phyloP scores from a whole-genome alignment of 1,140 invertebrate genomes.

The Ephestia elutella region DNA sequence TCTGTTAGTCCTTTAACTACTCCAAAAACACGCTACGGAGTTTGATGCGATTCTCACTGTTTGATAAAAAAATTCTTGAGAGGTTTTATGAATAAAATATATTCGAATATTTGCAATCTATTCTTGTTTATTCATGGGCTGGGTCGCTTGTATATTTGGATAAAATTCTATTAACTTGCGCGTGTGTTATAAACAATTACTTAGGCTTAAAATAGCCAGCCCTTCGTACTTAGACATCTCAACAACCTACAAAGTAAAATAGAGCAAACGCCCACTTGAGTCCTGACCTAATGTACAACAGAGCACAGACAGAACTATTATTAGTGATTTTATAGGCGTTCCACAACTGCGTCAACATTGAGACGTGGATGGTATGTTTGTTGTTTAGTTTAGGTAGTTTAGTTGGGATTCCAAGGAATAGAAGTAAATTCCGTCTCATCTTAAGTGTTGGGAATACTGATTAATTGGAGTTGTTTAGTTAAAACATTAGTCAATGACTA shows the following conservation, averaged over 20 bases:
- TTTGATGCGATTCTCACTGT: too few species aligned
- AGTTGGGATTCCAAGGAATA: neutral
- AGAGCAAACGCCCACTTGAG: slow-evolving; percentile 3
- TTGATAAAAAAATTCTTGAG: too few species aligned
- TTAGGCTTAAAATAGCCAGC: neutral
- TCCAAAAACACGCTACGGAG: too few species aligned
- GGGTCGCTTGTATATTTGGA: too few species aligned
- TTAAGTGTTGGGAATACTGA: neutral
- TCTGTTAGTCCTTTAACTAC: too few species aligned
- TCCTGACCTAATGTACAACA: slow-evolving; percentile 16
- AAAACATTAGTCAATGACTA: neutral
- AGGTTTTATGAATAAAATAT: too few species aligned
- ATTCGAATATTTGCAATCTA: too few species aligned
- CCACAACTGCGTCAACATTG: slow-evolving; percentile 25
- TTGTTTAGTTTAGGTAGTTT: neutral
- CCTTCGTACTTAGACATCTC: neutral
- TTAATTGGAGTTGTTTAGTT: neutral
- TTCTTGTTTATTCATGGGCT: too few species aligned
- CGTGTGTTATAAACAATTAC: too few species aligned
- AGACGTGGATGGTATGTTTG: slow-evolving; percentile 12
- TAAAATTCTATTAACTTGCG: too few species aligned
- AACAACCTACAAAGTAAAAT: neutral
- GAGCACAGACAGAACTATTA: slow-evolving; percentile 11
- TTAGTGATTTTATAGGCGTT: slow-evolving; percentile 14
- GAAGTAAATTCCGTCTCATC: neutral